Percentiles rank a stretch among this genome's conserved stretches.
Conservation (phyloP, 2,113 vertebrate species). For the Blennius ocellaris region DNA sequence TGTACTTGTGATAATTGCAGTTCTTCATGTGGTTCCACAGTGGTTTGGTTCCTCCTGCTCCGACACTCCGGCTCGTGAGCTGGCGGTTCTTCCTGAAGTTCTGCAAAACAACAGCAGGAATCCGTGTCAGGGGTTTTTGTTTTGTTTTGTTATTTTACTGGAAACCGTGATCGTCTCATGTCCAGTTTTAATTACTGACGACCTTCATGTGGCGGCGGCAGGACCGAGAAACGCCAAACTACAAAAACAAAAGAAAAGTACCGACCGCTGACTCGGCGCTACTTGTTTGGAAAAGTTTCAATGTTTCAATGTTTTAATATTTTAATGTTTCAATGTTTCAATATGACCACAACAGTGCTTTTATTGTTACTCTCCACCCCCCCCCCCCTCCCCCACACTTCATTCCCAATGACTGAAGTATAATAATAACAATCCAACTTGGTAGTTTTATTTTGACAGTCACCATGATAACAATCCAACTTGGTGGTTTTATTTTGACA, state of each 20-base stretch:
- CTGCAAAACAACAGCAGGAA: slow-evolving; percentile 33
- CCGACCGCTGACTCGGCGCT: slow-evolving; percentile 23
- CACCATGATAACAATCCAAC: slow-evolving; percentile 26
- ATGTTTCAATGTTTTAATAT: too few relatives aligned
- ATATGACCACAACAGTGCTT: slow-evolving; percentile 31
- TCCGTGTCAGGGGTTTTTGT: not conserved
- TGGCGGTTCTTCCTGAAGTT: not conserved
- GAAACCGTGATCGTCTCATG: slow-evolving; percentile 7
- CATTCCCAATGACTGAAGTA: too few relatives aligned
- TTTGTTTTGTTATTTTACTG: too few relatives aligned
- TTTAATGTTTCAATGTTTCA: too few relatives aligned
- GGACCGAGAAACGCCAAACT: too few relatives aligned
- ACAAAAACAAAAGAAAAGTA: slow-evolving; percentile 29
- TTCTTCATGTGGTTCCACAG: slow-evolving; percentile 1
- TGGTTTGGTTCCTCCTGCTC: slow-evolving; percentile 15
- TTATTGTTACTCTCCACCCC: slow-evolving; percentile 17
- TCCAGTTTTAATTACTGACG: not conserved
- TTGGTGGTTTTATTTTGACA: too few relatives aligned
- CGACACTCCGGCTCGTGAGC: slow-evolving; percentile 1
- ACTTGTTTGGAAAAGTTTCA: slow-evolving; percentile 40
- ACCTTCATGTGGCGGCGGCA: slow-evolving; percentile 1
- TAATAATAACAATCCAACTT: too few relatives aligned
- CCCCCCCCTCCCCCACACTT: too few relatives aligned
- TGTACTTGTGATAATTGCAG: slow-evolving; percentile 3
- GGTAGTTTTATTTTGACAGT: too few relatives aligned